A percentile compares a stretch with the other conserved stretches of the same genome.
These are phyloP conservation scores for Sinella curviseta DNA, from an alignment of 1,140 invertebrate species.

Conservation along the genomic window DNA sequence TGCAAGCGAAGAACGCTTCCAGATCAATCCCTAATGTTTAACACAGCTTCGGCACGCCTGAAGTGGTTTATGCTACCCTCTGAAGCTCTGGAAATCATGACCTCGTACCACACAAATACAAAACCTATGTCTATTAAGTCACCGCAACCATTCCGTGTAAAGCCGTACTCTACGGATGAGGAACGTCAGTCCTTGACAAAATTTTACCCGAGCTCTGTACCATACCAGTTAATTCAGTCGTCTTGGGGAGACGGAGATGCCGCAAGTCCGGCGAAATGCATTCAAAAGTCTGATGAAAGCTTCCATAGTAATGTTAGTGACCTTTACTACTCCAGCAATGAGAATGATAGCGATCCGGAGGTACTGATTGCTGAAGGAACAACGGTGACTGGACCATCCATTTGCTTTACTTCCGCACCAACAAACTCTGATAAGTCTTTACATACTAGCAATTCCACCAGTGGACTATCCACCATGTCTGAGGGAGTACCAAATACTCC, in stretches of 20 bases:
- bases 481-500: conserved; percentile 56
- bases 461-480: neutral
- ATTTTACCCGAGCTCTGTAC: conserved; percentile 17
- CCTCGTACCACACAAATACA: neutral
- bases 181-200: neutral
- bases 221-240: conserved; percentile 38
- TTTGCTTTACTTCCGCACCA: conserved; percentile 34
- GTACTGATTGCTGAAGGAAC: conserved; percentile 30
- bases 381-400: conserved; percentile 44
- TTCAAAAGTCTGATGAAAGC: conserved; percentile 1
- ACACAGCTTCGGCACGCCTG: conserved; percentile 66
- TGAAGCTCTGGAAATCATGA: conserved; percentile 55
- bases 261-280: neutral
- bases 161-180: conserved; percentile 7
- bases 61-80: conserved; percentile 80
- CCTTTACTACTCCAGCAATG: conserved; percentile 30
- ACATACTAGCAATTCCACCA: neutral
- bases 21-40: conserved; percentile 72
- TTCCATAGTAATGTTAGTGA: conserved; percentile 33
- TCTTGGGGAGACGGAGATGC: neutral
- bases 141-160: conserved; percentile 41
- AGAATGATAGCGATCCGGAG: conserved; percentile 43
- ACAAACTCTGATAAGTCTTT: neutral
- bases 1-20: conserved; percentile 70
- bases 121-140: neutral